A percentile compares a stretch with the other conserved stretches of the same genome.
Conservation (phyloP, 2,113 vertebrate genomes). For the Stegastes partitus region DNA sequence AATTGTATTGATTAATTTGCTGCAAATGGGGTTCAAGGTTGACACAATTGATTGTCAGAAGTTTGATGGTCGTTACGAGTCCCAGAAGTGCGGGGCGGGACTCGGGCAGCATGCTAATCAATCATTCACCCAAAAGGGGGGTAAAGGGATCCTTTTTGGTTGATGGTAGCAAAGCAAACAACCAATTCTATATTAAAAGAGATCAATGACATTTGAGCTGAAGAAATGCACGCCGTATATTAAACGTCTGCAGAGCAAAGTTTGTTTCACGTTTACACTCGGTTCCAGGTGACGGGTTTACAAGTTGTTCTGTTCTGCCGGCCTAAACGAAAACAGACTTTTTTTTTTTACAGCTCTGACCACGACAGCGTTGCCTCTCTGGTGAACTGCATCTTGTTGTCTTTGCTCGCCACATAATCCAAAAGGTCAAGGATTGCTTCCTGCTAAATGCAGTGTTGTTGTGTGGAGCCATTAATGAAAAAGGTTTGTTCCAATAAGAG, state of each 20-base stretch:
- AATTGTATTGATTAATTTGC: conserved; percentile 52
- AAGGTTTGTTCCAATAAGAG: neutral
- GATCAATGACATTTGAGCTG: neutral
- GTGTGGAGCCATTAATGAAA: neutral
- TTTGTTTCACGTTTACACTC: neutral
- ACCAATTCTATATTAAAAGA: neutral
- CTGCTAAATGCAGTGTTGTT: conserved; percentile 3
- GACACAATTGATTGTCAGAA: conserved; percentile 65
- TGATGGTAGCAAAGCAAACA: neutral
- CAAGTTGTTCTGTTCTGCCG: conserved; percentile 4
- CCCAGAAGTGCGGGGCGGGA: conserved; percentile 17
- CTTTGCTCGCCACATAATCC: neutral
- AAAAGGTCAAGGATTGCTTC: conserved; percentile 5
- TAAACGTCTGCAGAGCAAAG: neutral
- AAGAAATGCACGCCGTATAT: too few relatives aligned
- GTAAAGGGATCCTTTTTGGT: neutral
- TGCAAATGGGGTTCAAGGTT: conserved; percentile 53
- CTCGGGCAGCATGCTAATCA: conserved; percentile 14
- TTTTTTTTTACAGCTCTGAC: too few relatives aligned
- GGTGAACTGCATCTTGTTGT: neutral
- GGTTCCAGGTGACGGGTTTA: neutral
- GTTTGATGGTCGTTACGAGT: conserved; percentile 32
- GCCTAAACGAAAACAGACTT: neutral
- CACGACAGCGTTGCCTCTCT: neutral
- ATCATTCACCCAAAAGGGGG: neutral